Base-by-base conservation (phyloP, 1,140 invertebrate species). In the Bradynema listronoti region DNA sequence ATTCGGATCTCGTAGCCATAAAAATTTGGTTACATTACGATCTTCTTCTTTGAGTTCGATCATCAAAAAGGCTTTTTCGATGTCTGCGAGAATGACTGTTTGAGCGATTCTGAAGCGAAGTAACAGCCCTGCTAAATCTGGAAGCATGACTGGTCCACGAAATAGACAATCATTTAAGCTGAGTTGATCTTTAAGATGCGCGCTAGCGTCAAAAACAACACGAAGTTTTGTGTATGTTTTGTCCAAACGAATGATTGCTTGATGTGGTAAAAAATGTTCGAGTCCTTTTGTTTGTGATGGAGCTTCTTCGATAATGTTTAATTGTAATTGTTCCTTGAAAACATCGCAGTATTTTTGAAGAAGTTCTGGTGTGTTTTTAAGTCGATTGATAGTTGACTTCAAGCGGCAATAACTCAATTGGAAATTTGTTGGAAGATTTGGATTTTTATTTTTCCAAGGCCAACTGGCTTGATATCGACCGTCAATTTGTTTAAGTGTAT, bases 201-300 rank as follows among this genome's bases (percentile, higher is more conserved):
- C 69, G 6, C 75, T 78, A 0, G 70, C 77, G 62, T 80, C 78
- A 51, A 78, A 79, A 3, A 81, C 79, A 9, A 75, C 62, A 0
- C 80, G 63, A 0, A 76, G 43, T 61, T 80, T 77, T 1, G 78
- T 76, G 1, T 77, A 73, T n/a, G n/a, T 25, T 24, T 63, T 65
- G 32, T 60, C 68, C 1, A 52, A 52, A 0, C n/a, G 30, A 22
- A 59, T 4, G 1, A 59, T 50, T 2, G 47, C 22, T 3, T 57
- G 53, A 19, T 59, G 57, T 1, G 57, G 57, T 2, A 59, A 22
- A 27, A 61, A 59, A 19, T 59, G 57, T 36, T 59, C 57, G 1
- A 36, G 30, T 1, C 16, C 24, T 5, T 14, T 25, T 6, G 22
- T 57, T n/a, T 30, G 19, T 14, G 24, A 27, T 22, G 30, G 1